Base-by-base conservation (phyloP, 2,113 vertebrate genomes). In the Solenodon paradoxus region DNA sequence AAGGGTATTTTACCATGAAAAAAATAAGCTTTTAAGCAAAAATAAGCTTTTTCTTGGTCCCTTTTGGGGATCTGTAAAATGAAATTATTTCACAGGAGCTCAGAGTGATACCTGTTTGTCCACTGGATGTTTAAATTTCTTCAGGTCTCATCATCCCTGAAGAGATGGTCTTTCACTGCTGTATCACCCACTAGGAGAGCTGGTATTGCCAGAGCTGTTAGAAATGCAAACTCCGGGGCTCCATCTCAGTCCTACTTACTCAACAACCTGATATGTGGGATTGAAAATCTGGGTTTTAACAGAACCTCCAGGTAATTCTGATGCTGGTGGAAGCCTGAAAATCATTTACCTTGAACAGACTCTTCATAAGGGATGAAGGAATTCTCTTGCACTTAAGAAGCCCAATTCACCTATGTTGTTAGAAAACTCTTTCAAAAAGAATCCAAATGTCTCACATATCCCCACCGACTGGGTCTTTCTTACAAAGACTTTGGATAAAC, bases 1-100 rank as follows among this genome's bases (percentile, higher is more conserved):
- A 92, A 91, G 24, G 30, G 24, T 66, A 94, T 94, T 75, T 90
- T 77, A 87, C 49, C 59, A 69, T 30, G 9, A 72, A 92, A 63
- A n/a, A 88, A 77, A 32, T 71, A 64, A n/a, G n/a, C n/a, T n/a
- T 40, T 49, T 74, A 90, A 74, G 69, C 88, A 81, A 68, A 96
- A 75, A 8, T 63, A 47, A 95, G 82, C 28, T 90, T 78, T 42
- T 66, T 87, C 49, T 81, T 86, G 84, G 38, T 69, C 9, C 40
- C 49, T 68, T 82, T 42, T 57, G 40, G 30, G 47, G 32, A 71
- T 49, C 72, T 92, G 83, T 66, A 90, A 92, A 95, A 81, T 59
- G 77, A 90, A 95, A 78, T 64, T 38, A 59, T 77, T 92, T 92
- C 22, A 26, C 4, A 81, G 72, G 32, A 61, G 47, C 57, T 90